Conservation (phyloP, 2,888 invertebrate species). For the Ramazzottius varieornatus region DNA sequence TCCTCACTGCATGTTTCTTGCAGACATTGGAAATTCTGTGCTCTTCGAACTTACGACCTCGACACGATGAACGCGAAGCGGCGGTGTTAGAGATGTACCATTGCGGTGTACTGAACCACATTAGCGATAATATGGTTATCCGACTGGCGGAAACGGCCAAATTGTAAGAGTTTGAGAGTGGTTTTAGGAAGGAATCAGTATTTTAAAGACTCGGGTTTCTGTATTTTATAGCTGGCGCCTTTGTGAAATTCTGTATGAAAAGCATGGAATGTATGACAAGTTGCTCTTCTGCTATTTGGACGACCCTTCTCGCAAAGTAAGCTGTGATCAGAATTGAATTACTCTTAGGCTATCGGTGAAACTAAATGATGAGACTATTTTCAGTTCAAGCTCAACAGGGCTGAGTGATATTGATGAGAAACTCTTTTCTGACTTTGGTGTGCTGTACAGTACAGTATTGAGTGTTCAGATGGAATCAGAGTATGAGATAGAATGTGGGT, state of each 20-base stretch:
- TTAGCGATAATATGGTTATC: neutral
- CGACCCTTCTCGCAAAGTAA: conserved; percentile 32
- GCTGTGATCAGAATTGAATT: conserved; percentile 7
- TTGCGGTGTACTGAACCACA: conserved; percentile 32
- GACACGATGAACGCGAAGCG: conserved; percentile 39
- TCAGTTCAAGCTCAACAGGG: too few relatives aligned
- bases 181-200: too few relatives aligned
- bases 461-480: neutral
- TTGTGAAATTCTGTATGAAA: conserved; percentile 40
- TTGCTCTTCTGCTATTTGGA: conserved; percentile 40
- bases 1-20: too few relatives aligned
- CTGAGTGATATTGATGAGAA: too few relatives aligned
- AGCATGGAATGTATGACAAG: conserved; percentile 32
- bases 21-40: conserved; percentile 7
- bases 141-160: conserved; percentile 4
- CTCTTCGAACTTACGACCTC: conserved; percentile 6
- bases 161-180: conserved; percentile 5
- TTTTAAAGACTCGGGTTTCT: too few relatives aligned
- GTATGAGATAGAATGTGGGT: neutral
- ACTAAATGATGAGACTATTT: too few relatives aligned
- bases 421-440: too few relatives aligned
- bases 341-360: neutral
- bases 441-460: neutral
- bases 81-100: conserved; percentile 40
- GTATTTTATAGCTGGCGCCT: conserved; percentile 33